phyloP scores from a whole-genome alignment of 2,113 vertebrate genomes.

The Canis aureus region DNA sequence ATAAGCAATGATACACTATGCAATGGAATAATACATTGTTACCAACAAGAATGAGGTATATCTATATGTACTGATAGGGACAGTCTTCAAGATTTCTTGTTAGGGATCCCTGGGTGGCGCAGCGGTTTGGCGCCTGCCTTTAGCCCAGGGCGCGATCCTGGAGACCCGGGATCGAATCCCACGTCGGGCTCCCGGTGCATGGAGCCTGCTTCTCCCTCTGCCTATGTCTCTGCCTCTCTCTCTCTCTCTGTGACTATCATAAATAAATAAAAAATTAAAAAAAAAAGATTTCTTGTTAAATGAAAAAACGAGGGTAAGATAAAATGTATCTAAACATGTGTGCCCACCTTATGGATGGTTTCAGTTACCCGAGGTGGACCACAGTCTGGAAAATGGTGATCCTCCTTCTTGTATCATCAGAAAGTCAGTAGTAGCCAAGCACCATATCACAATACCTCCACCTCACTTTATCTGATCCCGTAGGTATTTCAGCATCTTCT shows the following conservation, averaged over 20 bases:
- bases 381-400: neutral
- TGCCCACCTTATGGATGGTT: neutral
- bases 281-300: neutral
- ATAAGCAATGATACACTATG: neutral
- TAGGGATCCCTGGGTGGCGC: too few relatives aligned
- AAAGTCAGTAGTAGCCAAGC: neutral
- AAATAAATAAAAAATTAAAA: too few relatives aligned
- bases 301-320: neutral
- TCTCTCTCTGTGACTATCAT: too few relatives aligned
- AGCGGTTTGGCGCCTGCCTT: too few relatives aligned
- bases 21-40: neutral
- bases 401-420: neutral
- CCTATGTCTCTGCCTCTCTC: too few relatives aligned
- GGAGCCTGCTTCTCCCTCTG: too few relatives aligned
- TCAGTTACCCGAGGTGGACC: neutral
- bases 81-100: slow-evolving; percentile 21
- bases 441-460: neutral
- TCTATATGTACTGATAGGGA: neutral
- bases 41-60: neutral
- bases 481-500: neutral
- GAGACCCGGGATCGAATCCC: too few relatives aligned
- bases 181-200: too few relatives aligned
- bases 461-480: neutral
- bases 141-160: too few relatives aligned
- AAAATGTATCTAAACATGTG: neutral